Percentiles rank a stretch among this genome's conserved stretches.
Conservation (phyloP, 2,888 invertebrate species). For the Pinctada fucata region DNA sequence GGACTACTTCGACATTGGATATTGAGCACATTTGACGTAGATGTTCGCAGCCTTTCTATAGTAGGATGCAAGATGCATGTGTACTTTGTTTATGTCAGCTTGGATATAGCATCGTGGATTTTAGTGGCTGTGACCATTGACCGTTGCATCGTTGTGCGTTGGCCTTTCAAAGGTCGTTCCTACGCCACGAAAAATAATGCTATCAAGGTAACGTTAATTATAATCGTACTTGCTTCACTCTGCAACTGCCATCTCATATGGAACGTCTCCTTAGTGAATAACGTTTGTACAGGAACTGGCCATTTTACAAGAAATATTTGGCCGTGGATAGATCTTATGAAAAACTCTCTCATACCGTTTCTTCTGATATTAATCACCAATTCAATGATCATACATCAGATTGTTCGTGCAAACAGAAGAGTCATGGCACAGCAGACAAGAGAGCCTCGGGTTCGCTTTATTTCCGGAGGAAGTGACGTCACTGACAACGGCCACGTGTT, state of each 20-base stretch:
- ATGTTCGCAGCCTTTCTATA: slow-evolving; percentile 52
- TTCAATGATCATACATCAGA: slow-evolving; percentile 55
- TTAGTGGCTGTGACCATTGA: slow-evolving; percentile 71
- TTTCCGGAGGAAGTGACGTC: slow-evolving; percentile 11
- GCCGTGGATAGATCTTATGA: slow-evolving; percentile 64
- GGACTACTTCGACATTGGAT: slow-evolving; percentile 60
- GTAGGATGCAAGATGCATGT: slow-evolving; percentile 66
- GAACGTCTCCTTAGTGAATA: slow-evolving; percentile 55
- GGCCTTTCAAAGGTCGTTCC: slow-evolving; percentile 60
- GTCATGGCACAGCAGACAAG: neutral
- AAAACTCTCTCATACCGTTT: slow-evolving; percentile 60
- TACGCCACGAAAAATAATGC: slow-evolving; percentile 58
- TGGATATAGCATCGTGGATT: slow-evolving; percentile 70
- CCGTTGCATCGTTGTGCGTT: slow-evolving; percentile 66
- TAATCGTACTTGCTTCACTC: slow-evolving; percentile 45
- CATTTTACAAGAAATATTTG: slow-evolving; percentile 46
- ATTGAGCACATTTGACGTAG: slow-evolving; percentile 40
- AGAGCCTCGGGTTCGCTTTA: neutral
- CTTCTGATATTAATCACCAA: slow-evolving; percentile 60
- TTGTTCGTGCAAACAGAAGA: slow-evolving; percentile 31
- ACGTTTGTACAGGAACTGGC: neutral
- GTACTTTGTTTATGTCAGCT: slow-evolving; percentile 65
- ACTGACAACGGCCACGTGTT: neutral
- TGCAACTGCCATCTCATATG: slow-evolving; percentile 71
- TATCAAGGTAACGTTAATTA: slow-evolving; percentile 45